Conservation (phyloP, 2,113 vertebrate genomes). For the Chrysochloris asiatica region DNA sequence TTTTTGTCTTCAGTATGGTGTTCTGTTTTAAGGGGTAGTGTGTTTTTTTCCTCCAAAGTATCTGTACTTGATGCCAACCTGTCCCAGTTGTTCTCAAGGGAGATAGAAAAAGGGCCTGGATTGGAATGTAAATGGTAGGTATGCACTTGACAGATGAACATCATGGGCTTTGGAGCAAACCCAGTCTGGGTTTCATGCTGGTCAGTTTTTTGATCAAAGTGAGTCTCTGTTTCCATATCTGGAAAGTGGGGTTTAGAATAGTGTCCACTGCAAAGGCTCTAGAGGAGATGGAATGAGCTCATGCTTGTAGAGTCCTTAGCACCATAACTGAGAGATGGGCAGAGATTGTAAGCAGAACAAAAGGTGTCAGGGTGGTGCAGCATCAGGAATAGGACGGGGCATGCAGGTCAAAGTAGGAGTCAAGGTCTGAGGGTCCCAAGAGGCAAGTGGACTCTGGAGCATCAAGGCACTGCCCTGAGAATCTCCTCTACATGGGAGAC, state of each 20-base stretch:
- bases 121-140: not conserved
- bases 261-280: too few species aligned
- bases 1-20: not conserved
- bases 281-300: not conserved
- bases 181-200: rapidly evolving
- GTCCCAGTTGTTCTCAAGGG: not conserved
- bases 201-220: not conserved
- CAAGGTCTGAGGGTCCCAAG: too few species aligned
- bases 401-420: not conserved
- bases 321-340: rapidly evolving
- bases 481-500: not conserved
- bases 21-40: not conserved
- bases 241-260: not conserved
- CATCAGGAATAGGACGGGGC: rapidly evolving
- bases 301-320: not conserved
- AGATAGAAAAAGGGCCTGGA: not conserved
- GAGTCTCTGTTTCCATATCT: not conserved
- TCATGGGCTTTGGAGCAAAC: too few species aligned
- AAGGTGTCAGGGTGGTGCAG: not conserved
- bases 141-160: rapidly evolving
- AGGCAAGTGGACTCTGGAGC: not conserved
- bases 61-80: not conserved
- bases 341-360: not conserved
- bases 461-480: not conserved
- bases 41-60: not conserved